phyloP scores from a whole-genome alignment of 2,888 invertebrate species.

The Eupsilia transversa region DNA sequence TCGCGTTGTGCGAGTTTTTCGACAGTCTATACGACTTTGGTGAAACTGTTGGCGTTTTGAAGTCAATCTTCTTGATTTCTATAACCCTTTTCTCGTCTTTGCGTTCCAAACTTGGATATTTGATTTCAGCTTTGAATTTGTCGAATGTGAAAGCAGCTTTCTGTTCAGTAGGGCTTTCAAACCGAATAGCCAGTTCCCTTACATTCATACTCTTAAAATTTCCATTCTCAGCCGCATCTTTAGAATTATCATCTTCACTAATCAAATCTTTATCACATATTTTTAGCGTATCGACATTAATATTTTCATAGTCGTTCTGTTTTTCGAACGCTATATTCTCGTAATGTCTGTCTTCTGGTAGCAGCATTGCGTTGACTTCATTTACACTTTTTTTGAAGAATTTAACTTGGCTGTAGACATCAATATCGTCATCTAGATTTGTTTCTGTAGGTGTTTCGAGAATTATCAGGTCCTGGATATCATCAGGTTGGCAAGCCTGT shows the following conservation, averaged over 20 bases:
- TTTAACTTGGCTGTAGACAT: slow-evolving; percentile 94
- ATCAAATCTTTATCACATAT: slow-evolving; percentile 81
- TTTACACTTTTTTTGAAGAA: slow-evolving; percentile 93
- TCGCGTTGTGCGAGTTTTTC: slow-evolving; percentile 91
- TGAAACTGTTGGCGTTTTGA: slow-evolving; percentile 72
- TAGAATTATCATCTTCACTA: slow-evolving; percentile 70
- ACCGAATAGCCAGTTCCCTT: slow-evolving; percentile 91
- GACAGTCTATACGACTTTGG: slow-evolving; percentile 90
- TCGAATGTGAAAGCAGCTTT: slow-evolving; percentile 90
- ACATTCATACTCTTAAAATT: slow-evolving; percentile 89
- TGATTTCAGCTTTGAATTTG: slow-evolving; percentile 85
- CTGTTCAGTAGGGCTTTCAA: slow-evolving; percentile 92
- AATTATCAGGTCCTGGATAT: slow-evolving; percentile 83
- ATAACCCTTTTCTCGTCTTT: slow-evolving; percentile 74
- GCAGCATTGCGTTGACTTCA: slow-evolving; percentile 92
- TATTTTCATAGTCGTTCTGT: slow-evolving; percentile 83
- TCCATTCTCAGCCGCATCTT: slow-evolving; percentile 74
- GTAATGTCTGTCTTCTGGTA: slow-evolving; percentile 77
- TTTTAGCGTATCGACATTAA: slow-evolving; percentile 81
- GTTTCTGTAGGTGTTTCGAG: slow-evolving; percentile 91
- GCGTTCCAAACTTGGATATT: slow-evolving; percentile 82
- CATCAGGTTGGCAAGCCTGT: slow-evolving; percentile 90
- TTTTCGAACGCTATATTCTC: slow-evolving; percentile 81
- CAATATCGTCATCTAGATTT: slow-evolving; percentile 79
- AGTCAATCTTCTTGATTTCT: slow-evolving; percentile 76